phyloP scores from a whole-genome alignment of 2,888 invertebrate species.

The Scaptomyza flava region DNA sequence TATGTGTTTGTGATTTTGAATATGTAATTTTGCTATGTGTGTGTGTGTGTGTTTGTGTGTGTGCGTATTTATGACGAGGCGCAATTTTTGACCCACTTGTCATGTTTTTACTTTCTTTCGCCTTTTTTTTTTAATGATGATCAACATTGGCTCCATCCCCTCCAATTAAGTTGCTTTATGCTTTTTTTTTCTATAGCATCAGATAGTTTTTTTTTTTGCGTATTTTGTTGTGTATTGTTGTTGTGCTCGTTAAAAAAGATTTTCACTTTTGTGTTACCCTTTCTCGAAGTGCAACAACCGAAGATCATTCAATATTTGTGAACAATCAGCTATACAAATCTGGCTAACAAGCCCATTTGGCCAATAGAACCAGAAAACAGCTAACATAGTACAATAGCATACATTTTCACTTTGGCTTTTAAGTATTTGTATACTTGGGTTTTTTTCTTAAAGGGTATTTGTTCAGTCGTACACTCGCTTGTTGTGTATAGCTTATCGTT shows the following conservation, averaged over 20 bases:
- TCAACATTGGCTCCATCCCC: slow-evolving; percentile 26
- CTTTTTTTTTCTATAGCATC: slow-evolving; percentile 3
- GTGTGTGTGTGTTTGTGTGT: slow-evolving; percentile 19
- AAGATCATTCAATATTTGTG: slow-evolving; percentile 13
- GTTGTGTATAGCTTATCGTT: background rate
- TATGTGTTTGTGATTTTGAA: slow-evolving; percentile 25
- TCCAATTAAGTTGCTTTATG: slow-evolving; percentile 20
- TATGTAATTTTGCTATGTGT: slow-evolving; percentile 16
- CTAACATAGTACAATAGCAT: background rate
- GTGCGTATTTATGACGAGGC: slow-evolving; percentile 47
- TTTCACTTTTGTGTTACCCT: slow-evolving; percentile 66
- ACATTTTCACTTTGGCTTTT: background rate
- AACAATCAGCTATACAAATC: slow-evolving; percentile 21
- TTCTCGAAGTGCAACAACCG: slow-evolving; percentile 7
- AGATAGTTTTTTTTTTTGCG: slow-evolving; percentile 16
- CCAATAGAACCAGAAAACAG: background rate
- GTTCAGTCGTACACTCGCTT: slow-evolving; percentile 24
- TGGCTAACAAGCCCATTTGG: background rate
- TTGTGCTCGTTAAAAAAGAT: slow-evolving; percentile 32
- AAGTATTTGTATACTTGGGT: background rate
- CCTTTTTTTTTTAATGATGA: slow-evolving; percentile 50
- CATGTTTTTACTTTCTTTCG: slow-evolving; percentile 75
- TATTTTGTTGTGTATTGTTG: slow-evolving; percentile 4
- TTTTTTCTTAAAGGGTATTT: slow-evolving; percentile 40
- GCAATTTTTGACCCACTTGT: slow-evolving; percentile 73